Evolutionary conservation across 2,113 vertebrate species (phyloP), one percentile per base, ranked within the genome.

Genomic region (Myotis lucifugus): DNA sequence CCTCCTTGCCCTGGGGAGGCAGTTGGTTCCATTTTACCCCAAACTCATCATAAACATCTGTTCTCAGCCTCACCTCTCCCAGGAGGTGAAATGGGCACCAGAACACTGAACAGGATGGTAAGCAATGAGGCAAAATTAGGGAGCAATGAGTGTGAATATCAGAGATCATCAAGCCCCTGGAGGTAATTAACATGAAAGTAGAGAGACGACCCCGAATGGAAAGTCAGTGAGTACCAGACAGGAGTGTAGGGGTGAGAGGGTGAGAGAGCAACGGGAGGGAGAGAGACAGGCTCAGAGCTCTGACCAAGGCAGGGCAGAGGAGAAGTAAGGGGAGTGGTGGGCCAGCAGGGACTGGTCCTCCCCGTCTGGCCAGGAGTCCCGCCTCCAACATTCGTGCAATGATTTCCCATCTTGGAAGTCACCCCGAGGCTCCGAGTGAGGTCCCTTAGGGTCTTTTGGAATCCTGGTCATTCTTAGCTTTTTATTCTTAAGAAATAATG

Each of bases 401-500:
- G 56, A 93, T 85, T 91, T 83, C 48, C 74, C 40, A 83, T 74
- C 69, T 64, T 70, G 4, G 0, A 73, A 66, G 32, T 78, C 40
- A 54, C 46, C 40, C 64, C 0, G 0, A 40, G 56, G 79, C 77
- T 88, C 85, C 73, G 76, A 86, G 34, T 18, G 21, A 86, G 27
- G 59, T 25, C 66, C 92, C 64, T 83, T 32, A 34, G 84, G 48
- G 21, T 92, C 70, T 95, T 77, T 79, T 85, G 67, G 91, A 64
- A 48, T 93, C 54, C 79, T 59, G 2, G 46, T 85, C 50, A 12
- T 87, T 86, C 54, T 89, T 59, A 77, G 42, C 73, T 74, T 94
- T 88, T 95, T 72, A 40, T 77, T 94, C 85, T 66, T 79, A 90
- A 70, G 40, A 91, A 67, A 66, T 17, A 66, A 64, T 64, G 27